Base-by-base conservation (phyloP, 2,888 invertebrate species). In the Volucella zonaria region DNA sequence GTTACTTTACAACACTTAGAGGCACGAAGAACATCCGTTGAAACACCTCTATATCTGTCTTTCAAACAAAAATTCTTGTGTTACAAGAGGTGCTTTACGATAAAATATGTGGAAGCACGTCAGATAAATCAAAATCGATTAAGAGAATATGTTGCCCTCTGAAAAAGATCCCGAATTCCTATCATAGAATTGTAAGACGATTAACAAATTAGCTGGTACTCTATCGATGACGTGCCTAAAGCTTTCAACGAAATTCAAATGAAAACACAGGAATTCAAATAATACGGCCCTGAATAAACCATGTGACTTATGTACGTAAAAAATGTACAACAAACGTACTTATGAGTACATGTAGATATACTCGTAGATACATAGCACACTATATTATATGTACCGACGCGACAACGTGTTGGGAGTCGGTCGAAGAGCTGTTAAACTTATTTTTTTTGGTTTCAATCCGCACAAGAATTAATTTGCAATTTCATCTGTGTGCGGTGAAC, bases 391-490 rank as follows among this genome's bases (percentile, higher is more conserved):
- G 79, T 45, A 83, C 70, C 75, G 66, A 75, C 70, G 75, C 61
- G 18, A 23, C 18, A 23, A 67, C 38, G 75, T 80, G 83, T 80
- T 51, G 71, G 75, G 76, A 79, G 83, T 80, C 83, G 80, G 75
- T 83, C 64, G 75, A 49, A 70, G 54, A 43, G 59, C 31, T 64
- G 64, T 64, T 75, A 70, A 68, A 80, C 58, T 83, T 83, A 80
- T 79, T 83, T 83, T 76, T 83, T 75, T 75, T 66, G 79, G 80
- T 83, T 83, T 83, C 80, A 83, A 80, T 83, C 80, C 79, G 80
- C 18, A 76, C 80, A 80, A 51, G 71, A 83, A 75, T 83, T 80
- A 83, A 83, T 80, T 80, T 83, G 83, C 75, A 80, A 79, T 83
- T 75, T 52, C 79, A 54, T 64, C 64, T 59, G 62, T 52, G 80